Evolutionary conservation across 2,888 invertebrate species (phyloP).

Genomic region (Mesoligia furuncula): DNA sequence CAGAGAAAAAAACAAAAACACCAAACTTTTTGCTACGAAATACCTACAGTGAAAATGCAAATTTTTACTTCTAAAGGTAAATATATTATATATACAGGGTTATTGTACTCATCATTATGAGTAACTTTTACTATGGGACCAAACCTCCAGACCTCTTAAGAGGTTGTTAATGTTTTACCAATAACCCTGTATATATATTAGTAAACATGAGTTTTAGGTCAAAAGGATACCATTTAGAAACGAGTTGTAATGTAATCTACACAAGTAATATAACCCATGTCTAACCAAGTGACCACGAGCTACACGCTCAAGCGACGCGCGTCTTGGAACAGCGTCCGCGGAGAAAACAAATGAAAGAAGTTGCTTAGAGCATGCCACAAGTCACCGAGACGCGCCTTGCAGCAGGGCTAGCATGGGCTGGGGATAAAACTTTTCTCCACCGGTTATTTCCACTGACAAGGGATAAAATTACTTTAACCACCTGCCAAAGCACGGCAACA

Average conservation of each 20-base stretch:
- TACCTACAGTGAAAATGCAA: not conserved
- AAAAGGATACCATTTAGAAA: conserved; percentile 9
- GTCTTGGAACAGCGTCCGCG: not conserved
- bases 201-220: conserved; percentile 22
- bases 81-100: no score
- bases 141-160: no score
- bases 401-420: no score
- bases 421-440: no score
- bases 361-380: no score
- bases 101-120: no score
- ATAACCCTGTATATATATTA: conserved; percentile 6
- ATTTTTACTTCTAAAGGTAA: not conserved
- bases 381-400: not conserved
- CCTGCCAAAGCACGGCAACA: no score
- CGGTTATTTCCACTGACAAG: no score
- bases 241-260: conserved; percentile 7
- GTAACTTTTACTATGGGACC: no score
- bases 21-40: not conserved
- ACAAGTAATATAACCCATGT: conserved; percentile 6
- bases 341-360: not conserved
- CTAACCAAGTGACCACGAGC: no score
- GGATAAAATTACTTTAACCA: no score
- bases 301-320: not conserved
- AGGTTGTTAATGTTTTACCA: no score
- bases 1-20: not conserved